Conservation (phyloP, 2,113 vertebrate species). For the Gymnobelideus leadbeateri region DNA sequence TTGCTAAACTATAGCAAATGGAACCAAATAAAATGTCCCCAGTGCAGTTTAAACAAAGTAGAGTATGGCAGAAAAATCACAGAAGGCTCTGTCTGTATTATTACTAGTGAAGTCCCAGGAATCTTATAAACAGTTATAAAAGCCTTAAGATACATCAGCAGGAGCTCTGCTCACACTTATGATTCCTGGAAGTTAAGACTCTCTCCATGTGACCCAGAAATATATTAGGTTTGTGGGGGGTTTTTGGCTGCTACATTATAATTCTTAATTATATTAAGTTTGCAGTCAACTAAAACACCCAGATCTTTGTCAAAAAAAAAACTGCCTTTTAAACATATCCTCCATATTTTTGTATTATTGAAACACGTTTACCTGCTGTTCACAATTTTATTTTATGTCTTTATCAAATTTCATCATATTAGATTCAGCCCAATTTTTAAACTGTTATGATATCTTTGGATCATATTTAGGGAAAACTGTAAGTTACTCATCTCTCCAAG, state of each 20-base stretch:
- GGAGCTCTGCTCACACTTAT: too few relatives aligned
- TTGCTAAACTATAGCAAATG: not conserved
- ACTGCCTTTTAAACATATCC: not conserved
- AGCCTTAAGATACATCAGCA: too few relatives aligned
- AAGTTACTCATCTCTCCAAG: not conserved
- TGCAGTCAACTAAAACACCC: not conserved
- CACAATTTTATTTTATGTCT: not conserved
- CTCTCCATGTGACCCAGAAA: not conserved
- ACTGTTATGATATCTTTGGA: not conserved
- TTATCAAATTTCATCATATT: not conserved
- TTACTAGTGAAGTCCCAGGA: too few relatives aligned
- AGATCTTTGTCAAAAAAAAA: not conserved
- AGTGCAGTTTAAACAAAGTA: not conserved
- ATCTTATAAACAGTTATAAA: too few relatives aligned
- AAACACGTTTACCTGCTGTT: not conserved
- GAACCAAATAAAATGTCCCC: not conserved
- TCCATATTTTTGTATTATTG: not conserved
- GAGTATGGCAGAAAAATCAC: not conserved
- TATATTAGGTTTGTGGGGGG: not conserved
- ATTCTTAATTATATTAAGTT: not conserved
- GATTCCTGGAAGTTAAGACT: not conserved
- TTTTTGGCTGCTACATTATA: not conserved
- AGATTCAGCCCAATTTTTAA: not conserved
- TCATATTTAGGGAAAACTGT: not conserved
- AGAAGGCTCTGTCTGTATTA: too few relatives aligned